Conservation (phyloP, 1,140 invertebrate species). For the Solenopsis invicta region DNA sequence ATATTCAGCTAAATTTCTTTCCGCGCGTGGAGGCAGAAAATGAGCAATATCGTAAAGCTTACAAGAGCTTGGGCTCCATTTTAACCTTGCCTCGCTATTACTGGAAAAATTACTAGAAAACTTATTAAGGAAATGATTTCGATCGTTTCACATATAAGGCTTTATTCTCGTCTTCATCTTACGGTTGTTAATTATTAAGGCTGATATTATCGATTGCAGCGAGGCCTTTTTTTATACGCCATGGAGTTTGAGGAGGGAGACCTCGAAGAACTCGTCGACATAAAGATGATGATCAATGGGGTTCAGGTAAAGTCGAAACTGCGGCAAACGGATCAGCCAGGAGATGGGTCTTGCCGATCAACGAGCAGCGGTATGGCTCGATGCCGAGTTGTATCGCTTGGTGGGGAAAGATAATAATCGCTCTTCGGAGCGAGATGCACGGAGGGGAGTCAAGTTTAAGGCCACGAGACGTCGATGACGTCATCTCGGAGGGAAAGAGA, state of each 20-base stretch:
- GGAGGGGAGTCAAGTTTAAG: constrained; percentile 56
- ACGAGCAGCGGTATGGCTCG: not conserved
- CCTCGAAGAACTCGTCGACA: not conserved
- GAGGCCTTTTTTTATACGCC: not conserved
- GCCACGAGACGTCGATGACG: constrained; percentile 44
- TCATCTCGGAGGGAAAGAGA: constrained; percentile 27
- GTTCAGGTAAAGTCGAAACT: constrained; percentile 6
- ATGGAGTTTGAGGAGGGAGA: not conserved
- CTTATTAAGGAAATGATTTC: not conserved
- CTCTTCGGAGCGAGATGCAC: constrained; percentile 30
- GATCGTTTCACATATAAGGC: not conserved
- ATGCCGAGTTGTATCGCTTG: constrained; percentile 13
- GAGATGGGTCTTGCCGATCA: constrained; percentile 13
- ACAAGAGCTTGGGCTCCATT: not conserved
- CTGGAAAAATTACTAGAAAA: not conserved
- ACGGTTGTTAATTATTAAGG: not conserved
- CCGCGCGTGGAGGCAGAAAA: not conserved
- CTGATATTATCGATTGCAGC: constrained; percentile 1
- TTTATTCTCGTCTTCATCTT: not conserved
- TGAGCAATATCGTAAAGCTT: not conserved
- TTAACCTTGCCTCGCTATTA: not conserved
- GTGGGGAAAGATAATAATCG: constrained; percentile 57
- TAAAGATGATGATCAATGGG: not conserved
- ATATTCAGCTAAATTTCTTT: too few relatives aligned
- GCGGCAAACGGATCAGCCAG: constrained; percentile 5